Evolutionary conservation across 2,888 invertebrate species (phyloP), one percentile per base, ranked within the genome.

Genomic region (Sphaerophoria taeniata): DNA sequence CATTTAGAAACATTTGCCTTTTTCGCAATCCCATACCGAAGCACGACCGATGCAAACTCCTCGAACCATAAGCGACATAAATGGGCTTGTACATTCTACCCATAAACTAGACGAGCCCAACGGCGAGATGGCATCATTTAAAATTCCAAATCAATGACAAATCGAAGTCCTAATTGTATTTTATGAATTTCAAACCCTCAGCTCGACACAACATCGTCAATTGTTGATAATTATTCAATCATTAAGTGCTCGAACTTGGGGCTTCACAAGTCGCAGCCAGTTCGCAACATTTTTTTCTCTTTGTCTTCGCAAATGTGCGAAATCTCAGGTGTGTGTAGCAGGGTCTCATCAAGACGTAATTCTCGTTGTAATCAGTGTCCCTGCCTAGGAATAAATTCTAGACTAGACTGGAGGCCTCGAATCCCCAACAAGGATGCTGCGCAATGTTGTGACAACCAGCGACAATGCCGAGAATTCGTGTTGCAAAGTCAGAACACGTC

Each of bases 81-180:
- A 24, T 24, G 24, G 24, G 24, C 24, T 24, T 24, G 24, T 24
- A 24, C 24, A 24, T 24, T 24, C 24, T 24, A 24, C 24, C 24
- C 24, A 24, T 24, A 24, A 24, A 24, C 1, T 24, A 24, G 24
- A 24, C 24, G 2, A 24, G 24, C 24, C 67, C 39, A 1, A n/a
- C 70, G 60, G 53, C 80, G 69, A 76, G 69, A 76, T 70, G 73
- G 75, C 76, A 73, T 85, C 85, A 81, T 81, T 81, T 80, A 56
- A 77, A 85, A 85, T 85, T 85, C 73, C 76, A 85, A 85, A 81
- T 85, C 76, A 85, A 81, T 81, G 85, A 85, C 85, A 81, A 85
- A 85, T 85, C 85, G 85, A 85, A 77, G 69, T 63, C 77, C 85
- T 85, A 85, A 85, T 85, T 85, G 85, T 85, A 85, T 85, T 85